phyloP scores from a whole-genome alignment of 2,888 invertebrate species.

The Nemoura dubitans region DNA sequence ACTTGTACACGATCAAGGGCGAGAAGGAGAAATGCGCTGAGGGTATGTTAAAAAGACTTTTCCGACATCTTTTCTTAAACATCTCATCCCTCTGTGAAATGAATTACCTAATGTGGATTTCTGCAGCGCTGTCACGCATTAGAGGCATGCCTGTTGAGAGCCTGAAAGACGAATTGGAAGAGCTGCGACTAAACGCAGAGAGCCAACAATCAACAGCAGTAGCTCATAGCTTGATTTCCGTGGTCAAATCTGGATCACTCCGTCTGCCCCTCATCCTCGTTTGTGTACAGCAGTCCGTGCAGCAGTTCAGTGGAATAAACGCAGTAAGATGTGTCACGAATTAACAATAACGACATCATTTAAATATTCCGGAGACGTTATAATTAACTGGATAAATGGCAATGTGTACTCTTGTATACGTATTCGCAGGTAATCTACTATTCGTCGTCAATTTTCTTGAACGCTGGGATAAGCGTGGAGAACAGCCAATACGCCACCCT shows the following conservation, averaged over 20 bases:
- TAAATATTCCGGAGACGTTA: too few species aligned
- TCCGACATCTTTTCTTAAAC: too few species aligned
- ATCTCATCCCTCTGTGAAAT: too few species aligned
- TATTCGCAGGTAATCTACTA: slow-evolving; percentile 84
- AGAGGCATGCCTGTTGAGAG: slow-evolving; percentile 59
- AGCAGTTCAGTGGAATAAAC: slow-evolving; percentile 91
- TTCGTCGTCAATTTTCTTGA: slow-evolving; percentile 79
- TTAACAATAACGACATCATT: too few species aligned
- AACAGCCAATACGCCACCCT: slow-evolving; percentile 80
- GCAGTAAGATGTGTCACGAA: slow-evolving; percentile 69
- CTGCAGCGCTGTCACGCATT: slow-evolving; percentile 70
- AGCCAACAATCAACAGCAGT: slow-evolving; percentile 51
- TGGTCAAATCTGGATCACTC: slow-evolving; percentile 67
- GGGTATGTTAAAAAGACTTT: neutral
- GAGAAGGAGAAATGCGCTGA: slow-evolving; percentile 59
- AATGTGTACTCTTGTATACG: slow-evolving; percentile 52
- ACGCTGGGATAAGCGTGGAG: slow-evolving; percentile 70
- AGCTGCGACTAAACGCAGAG: slow-evolving; percentile 41
- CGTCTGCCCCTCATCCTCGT: slow-evolving; percentile 81
- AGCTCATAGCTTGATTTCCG: slow-evolving; percentile 63
- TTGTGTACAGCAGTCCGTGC: slow-evolving; percentile 82
- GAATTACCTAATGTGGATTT: too few species aligned
- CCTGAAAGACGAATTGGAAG: slow-evolving; percentile 48
- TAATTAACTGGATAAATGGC: neutral
- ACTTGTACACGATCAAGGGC: slow-evolving; percentile 75